phyloP scores from a whole-genome alignment of 2,797 vertebrate species.

The Acropternis orthonyx region DNA sequence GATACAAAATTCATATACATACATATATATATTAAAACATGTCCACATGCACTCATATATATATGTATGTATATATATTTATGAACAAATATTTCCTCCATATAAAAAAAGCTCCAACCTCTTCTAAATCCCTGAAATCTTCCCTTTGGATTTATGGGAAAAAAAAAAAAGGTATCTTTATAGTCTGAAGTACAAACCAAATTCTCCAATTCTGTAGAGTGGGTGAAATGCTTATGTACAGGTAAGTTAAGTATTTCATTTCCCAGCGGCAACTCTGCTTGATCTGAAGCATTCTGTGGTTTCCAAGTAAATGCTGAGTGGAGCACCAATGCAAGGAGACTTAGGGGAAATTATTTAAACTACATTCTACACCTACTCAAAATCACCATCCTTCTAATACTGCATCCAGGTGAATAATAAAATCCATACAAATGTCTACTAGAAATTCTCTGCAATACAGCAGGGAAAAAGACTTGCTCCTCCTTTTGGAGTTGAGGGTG shows the following conservation, averaged over 20 bases:
- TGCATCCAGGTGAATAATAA: neutral
- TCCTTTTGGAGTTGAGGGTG: neutral
- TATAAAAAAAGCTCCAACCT: slow-evolving; percentile 68
- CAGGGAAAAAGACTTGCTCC: neutral
- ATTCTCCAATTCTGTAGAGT: neutral
- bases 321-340: slow-evolving; percentile 43
- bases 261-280: neutral
- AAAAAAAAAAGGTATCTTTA: neutral
- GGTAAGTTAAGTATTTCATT: neutral
- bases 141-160: slow-evolving; percentile 50
- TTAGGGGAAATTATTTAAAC: slow-evolving; percentile 25
- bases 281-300: slow-evolving; percentile 13
- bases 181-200: neutral
- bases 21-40: slow-evolving; percentile 69
- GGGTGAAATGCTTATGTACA: slow-evolving; percentile 1
- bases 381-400: neutral
- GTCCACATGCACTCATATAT: neutral
- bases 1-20: slow-evolving; percentile 68
- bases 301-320: slow-evolving; percentile 19
- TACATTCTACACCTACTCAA: slow-evolving; percentile 26
- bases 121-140: slow-evolving; percentile 75
- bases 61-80: slow-evolving; percentile 50
- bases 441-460: neutral
- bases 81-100: slow-evolving; percentile 62
- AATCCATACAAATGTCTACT: neutral